Base-by-base conservation (phyloP, 2,797 vertebrate species). In the Neomorphus geoffroyi region DNA sequence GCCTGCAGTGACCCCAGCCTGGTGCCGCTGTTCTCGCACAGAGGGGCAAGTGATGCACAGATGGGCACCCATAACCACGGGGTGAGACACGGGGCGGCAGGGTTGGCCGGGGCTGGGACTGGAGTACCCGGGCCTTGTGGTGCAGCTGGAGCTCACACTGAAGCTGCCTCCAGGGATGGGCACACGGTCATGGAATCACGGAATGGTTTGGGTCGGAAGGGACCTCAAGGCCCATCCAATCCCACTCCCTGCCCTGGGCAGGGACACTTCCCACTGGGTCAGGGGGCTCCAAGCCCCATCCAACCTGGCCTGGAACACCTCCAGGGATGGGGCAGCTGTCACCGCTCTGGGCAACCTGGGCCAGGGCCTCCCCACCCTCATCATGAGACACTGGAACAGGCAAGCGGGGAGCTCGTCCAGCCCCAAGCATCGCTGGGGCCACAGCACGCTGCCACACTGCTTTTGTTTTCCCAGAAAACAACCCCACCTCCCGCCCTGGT, bases 391-490 rank as follows among this genome's bases (percentile, higher is more conserved):
- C 39, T 41, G 39, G 39, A 41, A 41, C 14, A 41, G 39, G 39
- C 14, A 10, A 14, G 39, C 6, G 0, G 8, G 18, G 26, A 48
- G 57, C 48, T 51, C n/a, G 65, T 18, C 75, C 86, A 60, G 43
- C 77, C 78, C 65, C 0, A 30, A 72, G 72, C 91, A 90, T 92
- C 93, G 37, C 82, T 72, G 6, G 51, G 17, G 33, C 95, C 6
- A 8, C 35, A 41, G 58, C 54, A 18, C 4, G 5, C 3, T 2
- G 32, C 86, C 71, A 15, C 10, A 0, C 46, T 3, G 74, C 93
- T 91, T 91, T 85, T 95, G 93, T 96, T 96, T 95, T 92, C 75
- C 90, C 92, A 92, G 88, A 79, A 95, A 94, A 94, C 93, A 94
- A 69, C 88, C 75, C 92, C 94, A 79, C 81, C 87, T 92, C 81